Evolutionary conservation across 2,888 invertebrate genomes (phyloP).

Genomic region (Trachelus troglodyta): DNA sequence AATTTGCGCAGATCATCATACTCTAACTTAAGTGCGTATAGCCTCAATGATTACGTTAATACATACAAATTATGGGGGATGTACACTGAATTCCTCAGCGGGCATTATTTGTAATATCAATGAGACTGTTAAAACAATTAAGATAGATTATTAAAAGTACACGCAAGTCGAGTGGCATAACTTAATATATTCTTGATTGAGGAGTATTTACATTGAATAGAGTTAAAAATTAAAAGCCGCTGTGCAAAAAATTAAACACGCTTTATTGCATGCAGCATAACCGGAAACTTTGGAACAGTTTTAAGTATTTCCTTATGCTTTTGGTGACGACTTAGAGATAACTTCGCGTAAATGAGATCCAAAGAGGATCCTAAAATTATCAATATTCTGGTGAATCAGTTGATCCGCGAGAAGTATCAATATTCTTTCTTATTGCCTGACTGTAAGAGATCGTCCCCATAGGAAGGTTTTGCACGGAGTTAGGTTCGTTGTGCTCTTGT

Average conservation of each 20-base stretch:
- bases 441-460: conserved; percentile 23
- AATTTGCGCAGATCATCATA: neutral
- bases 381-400: conserved; percentile 15
- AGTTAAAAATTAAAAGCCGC: neutral
- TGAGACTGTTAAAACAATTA: neutral
- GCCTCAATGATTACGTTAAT: no score
- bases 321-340: neutral
- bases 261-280: neutral
- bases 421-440: conserved; percentile 29
- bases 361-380: neutral
- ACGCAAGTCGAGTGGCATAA: neutral
- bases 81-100: no score
- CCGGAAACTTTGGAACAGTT: conserved; percentile 15
- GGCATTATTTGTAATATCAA: neutral
- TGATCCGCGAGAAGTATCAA: conserved; percentile 21
- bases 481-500: neutral
- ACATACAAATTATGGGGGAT: no score
- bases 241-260: neutral
- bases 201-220: conserved; percentile 46
- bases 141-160: neutral
- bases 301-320: conserved; percentile 23
- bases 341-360: neutral
- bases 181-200: conserved; percentile 36
- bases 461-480: conserved; percentile 20
- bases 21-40: no score